phyloP scores from a whole-genome alignment of 2,888 invertebrate species.

The Diarsia mendica region DNA sequence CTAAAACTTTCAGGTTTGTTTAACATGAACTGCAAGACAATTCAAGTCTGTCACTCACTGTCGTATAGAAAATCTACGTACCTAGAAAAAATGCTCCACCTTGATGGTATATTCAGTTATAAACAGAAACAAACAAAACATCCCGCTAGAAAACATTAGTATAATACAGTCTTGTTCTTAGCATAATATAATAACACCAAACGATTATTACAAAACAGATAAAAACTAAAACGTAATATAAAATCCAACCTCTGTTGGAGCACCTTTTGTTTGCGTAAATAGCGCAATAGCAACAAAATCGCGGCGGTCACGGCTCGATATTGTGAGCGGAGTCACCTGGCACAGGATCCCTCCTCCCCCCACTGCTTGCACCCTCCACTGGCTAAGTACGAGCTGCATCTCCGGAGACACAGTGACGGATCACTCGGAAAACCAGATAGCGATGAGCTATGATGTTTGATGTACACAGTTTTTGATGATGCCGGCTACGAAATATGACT shows the following conservation, averaged over 20 bases:
- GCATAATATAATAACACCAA: constrained; percentile 9
- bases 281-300: constrained; percentile 35
- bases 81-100: too few relatives aligned
- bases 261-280: constrained; percentile 46
- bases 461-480: constrained; percentile 1
- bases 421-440: constrained; percentile 41
- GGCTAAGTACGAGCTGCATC: constrained; percentile 44
- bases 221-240: constrained; percentile 36
- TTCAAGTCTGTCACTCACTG: too few relatives aligned
- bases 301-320: constrained; percentile 40
- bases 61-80: not conserved
- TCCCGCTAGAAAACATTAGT: constrained; percentile 3
- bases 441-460: constrained; percentile 19
- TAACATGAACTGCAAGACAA: not conserved
- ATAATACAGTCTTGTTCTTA: constrained; percentile 6
- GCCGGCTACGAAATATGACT: not conserved
- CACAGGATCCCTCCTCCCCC: constrained; percentile 37
- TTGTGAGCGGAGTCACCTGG: constrained; percentile 54
- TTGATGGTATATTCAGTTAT: not conserved
- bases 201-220: constrained; percentile 28
- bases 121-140: not conserved
- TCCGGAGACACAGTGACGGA: constrained; percentile 59
- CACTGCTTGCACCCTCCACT: constrained; percentile 23
- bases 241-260: constrained; percentile 15
- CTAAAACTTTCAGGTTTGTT: not conserved